Conservation (phyloP, 2,797 vertebrate species). For the Discoglossus pictus region DNA sequence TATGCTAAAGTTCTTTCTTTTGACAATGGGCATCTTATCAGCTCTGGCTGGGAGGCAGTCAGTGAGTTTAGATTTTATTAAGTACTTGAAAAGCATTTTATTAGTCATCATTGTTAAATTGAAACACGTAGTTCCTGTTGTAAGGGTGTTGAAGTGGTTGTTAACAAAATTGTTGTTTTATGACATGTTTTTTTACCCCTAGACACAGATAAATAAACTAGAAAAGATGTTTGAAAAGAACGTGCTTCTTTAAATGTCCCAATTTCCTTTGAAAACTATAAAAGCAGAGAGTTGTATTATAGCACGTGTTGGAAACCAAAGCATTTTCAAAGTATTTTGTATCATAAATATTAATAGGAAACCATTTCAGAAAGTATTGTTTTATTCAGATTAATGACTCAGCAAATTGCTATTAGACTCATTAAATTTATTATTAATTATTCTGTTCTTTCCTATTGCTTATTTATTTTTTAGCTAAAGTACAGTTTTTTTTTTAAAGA, state of each 20-base stretch:
- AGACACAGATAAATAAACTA: too few species aligned
- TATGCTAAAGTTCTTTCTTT: too few species aligned
- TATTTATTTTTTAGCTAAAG: background rate
- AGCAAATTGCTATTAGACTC: background rate
- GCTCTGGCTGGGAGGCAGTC: too few species aligned
- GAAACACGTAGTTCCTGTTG: too few species aligned
- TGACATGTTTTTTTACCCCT: too few species aligned
- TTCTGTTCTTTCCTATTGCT: background rate
- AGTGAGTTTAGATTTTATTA: too few species aligned
- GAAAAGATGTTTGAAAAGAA: conserved; percentile 5
- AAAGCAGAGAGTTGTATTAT: background rate
- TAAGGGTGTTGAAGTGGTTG: too few species aligned
- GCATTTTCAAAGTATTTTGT: too few species aligned
- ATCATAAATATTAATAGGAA: background rate
- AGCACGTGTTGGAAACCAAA: background rate
- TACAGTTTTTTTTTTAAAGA: background rate
- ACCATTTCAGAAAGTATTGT: background rate
- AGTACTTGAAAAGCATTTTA: too few species aligned
- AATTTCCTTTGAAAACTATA: conserved; percentile 7
- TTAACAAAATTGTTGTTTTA: too few species aligned
- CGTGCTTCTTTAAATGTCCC: background rate
- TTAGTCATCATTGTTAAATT: too few species aligned
- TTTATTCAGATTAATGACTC: conserved; percentile 5
- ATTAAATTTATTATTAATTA: conserved; percentile 23
- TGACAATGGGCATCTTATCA: too few species aligned